phyloP scores from a whole-genome alignment of 2,888 invertebrate species.

The Phytoseiulus persimilis region DNA sequence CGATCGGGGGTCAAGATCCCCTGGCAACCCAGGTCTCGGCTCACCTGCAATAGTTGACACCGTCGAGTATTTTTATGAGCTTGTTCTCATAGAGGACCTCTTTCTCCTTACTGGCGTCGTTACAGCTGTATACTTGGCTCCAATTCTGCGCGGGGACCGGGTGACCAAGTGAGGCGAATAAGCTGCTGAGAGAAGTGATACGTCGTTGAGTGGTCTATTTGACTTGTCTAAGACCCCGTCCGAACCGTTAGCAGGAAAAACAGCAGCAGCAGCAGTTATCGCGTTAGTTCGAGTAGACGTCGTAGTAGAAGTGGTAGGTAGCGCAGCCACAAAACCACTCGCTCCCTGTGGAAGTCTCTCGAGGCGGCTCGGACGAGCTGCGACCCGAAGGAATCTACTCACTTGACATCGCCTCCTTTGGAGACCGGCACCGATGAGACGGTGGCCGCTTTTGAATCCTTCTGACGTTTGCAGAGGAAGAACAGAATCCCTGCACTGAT shows the following conservation, averaged over 20 bases:
- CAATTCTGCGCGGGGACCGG: constrained; percentile 28
- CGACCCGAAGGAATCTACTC: neutral
- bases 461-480: constrained; percentile 33
- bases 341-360: neutral
- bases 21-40: neutral
- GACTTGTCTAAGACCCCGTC: neutral
- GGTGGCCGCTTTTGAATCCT: constrained; percentile 12
- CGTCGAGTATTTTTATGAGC: constrained; percentile 34
- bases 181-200: neutral
- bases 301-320: neutral
- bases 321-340: neutral
- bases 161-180: constrained; percentile 28
- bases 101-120: constrained; percentile 13
- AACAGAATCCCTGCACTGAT: constrained; percentile 31
- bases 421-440: constrained; percentile 34
- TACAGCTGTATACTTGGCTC: constrained; percentile 30
- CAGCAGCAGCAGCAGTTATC: neutral
- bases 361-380: neutral
- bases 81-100: constrained; percentile 25
- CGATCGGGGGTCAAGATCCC: no score
- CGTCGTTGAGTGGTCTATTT: constrained; percentile 5
- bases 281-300: neutral
- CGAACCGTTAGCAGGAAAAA: neutral
- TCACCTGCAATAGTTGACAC: constrained; percentile 31
- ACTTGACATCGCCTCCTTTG: constrained; percentile 33